Conservation (phyloP, 2,113 vertebrate genomes). For the Microcebus murinus region DNA sequence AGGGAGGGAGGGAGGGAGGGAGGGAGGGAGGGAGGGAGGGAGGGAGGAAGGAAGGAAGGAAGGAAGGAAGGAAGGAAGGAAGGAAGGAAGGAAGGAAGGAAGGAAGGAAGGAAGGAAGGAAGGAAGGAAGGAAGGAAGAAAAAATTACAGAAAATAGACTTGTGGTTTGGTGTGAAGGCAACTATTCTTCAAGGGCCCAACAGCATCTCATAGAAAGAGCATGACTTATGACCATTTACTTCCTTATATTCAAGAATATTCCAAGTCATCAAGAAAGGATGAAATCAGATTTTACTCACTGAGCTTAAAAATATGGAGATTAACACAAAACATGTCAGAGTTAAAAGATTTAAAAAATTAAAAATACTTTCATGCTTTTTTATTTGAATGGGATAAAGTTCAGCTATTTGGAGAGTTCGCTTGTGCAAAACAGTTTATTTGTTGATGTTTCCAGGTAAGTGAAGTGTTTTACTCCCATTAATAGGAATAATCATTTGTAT, state of each 20-base stretch:
- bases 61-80: no score
- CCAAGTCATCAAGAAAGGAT: not conserved
- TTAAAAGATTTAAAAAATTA: not conserved
- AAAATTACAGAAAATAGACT: not conserved
- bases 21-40: no score
- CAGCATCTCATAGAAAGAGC: not conserved
- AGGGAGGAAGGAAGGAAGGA: no score
- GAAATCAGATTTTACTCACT: not conserved
- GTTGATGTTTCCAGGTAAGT: not conserved
- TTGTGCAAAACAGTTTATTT: not conserved
- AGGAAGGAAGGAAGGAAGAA: no score
- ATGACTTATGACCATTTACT: not conserved
- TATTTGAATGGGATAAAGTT: not conserved
- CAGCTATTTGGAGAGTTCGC: not conserved
- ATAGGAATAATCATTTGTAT: not conserved
- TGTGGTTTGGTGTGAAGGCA: not conserved
- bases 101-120: no score
- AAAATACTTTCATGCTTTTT: not conserved
- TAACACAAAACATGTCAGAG: not conserved
- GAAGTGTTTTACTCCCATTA: not conserved
- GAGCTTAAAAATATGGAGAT: not conserved
- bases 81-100: no score
- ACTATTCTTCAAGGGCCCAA: not conserved
- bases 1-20: no score
- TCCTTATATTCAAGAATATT: not conserved